Evolutionary conservation across 2,797 vertebrate species (phyloP), one percentile per base, ranked within the genome.

Genomic region (Poecilia gillii): DNA sequence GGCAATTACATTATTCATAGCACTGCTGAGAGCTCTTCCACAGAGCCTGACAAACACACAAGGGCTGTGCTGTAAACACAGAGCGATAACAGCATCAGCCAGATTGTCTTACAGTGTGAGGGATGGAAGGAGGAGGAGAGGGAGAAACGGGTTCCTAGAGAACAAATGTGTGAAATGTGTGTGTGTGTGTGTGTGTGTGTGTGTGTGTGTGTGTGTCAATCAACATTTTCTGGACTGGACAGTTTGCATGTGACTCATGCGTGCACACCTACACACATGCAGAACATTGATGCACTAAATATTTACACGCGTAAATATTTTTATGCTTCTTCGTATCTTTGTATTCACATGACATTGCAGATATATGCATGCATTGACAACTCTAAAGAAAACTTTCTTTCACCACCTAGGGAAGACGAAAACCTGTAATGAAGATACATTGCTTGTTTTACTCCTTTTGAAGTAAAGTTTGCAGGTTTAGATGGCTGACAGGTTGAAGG

Each of bases 1-100:
- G 75, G 77, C 72, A 73, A 86, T 90, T 91, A 84, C 88, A 90
- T 93, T 92, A 94, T 92, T 93, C 88, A 93, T 90, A 59, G 81
- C 87, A 80, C 88, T 90, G 87, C 84, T 88, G 89, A 86, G 85
- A 82, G 85, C 83, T 89, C 88, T 89, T 86, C 78, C 78, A 82
- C 76, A 49, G 71, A 76, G 72, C 31, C 85, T 13, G 49, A 87
- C 85, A 88, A 85, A 90, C 87, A 88, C 83, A 85, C 33, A 70
- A 70, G 72, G 85, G n/a, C 81, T 66, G 82, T 66, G 82, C 85
- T 88, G 89, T 88, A 91, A 88, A 92, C 88, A 88, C 76, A 72
- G 86, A 88, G 84, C 28, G 81, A 81, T 84, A 85, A 87, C 84
- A 87, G 82, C 85, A 88, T 80, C 82, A 81, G 72, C 53, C 57